Evolutionary conservation across 1,140 invertebrate species (phyloP).

Genomic region (Ganaspis sp.): DNA sequence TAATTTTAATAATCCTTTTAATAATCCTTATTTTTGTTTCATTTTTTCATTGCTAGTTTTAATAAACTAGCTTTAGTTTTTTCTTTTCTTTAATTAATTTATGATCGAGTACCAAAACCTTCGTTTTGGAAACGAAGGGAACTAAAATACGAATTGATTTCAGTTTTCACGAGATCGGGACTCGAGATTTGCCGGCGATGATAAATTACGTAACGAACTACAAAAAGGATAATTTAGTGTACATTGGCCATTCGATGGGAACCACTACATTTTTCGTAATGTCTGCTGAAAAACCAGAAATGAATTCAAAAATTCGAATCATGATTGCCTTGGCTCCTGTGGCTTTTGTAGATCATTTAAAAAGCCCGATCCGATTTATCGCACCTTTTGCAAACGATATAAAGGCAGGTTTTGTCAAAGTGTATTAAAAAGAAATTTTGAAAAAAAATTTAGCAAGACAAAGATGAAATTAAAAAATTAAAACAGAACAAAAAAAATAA

Average conservation of each 20-base stretch:
- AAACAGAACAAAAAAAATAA: no score
- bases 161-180: conserved; percentile 77
- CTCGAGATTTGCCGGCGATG: conserved; percentile 79
- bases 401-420: conserved; percentile 69
- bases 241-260: conserved; percentile 82
- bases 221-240: conserved; percentile 62
- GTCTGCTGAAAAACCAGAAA: conserved; percentile 77
- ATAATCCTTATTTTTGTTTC: no score
- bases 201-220: conserved; percentile 73
- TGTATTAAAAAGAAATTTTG: no score
- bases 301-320: conserved; percentile 72
- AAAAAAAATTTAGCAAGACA: no score
- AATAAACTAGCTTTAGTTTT: no score
- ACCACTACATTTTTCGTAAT: conserved; percentile 80
- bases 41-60: no score
- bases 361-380: conserved; percentile 81
- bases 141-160: neutral
- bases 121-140: no score
- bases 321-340: conserved; percentile 86
- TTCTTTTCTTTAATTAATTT: no score
- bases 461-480: no score
- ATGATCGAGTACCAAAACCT: no score
- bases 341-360: conserved; percentile 82
- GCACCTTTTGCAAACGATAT: conserved; percentile 79
- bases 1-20: no score